These are phyloP conservation scores for Calameuta pallipes DNA, from an alignment of 2,888 invertebrate species.

Conservation along the genomic window DNA sequence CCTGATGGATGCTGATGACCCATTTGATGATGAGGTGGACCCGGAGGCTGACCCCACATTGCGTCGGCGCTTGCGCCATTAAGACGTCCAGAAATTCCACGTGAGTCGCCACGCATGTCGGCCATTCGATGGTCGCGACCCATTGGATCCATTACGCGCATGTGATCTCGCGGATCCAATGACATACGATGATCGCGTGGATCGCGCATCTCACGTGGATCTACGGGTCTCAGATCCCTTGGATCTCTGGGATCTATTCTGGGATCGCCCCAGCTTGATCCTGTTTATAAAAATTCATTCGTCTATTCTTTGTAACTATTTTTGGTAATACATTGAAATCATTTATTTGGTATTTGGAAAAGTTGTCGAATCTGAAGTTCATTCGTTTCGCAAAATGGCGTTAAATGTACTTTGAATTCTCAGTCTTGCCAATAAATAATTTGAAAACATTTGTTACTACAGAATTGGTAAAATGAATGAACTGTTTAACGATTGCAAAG, in stretches of 20 bases:
- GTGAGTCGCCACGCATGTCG: conserved; percentile 77
- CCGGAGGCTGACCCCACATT: conserved; percentile 79
- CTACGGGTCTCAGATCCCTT: conserved; percentile 67
- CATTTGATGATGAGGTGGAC: conserved; percentile 68
- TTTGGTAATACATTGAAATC: neutral
- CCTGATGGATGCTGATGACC: conserved; percentile 65
- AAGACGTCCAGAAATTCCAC: conserved; percentile 85
- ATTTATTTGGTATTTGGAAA: neutral
- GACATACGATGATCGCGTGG: conserved; percentile 65
- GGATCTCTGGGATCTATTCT: conserved; percentile 71
- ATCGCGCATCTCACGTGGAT: conserved; percentile 72
- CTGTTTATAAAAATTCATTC: conserved; percentile 23
- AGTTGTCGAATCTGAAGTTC: neutral
- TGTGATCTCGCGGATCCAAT: conserved; percentile 64
- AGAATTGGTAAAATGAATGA: neutral
- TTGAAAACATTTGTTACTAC: neutral
- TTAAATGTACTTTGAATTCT: neutral
- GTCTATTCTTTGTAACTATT: neutral
- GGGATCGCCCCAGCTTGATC: conserved; percentile 69
- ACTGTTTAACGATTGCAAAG: neutral
- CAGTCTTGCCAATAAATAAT: neutral
- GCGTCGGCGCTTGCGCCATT: conserved; percentile 78
- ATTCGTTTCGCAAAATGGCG: neutral
- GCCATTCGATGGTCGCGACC: conserved; percentile 71
- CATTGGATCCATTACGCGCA: conserved; percentile 68